Conservation (phyloP, 2,888 invertebrate species). For the Ditula angustiorana region DNA sequence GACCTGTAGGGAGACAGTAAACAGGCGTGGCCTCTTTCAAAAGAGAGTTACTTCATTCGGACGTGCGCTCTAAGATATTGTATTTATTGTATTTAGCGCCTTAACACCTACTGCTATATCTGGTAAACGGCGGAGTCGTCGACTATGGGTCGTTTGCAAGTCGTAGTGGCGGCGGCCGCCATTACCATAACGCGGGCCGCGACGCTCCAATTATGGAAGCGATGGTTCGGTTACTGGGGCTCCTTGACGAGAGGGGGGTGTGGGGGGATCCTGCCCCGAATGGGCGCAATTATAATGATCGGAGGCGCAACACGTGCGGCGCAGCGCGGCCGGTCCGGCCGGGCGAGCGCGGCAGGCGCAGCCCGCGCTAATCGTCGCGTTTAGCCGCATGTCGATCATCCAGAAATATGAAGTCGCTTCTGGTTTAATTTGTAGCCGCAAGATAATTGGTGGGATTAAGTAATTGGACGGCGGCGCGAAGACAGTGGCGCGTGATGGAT, state of each 20-base stretch:
- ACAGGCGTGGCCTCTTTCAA: too few relatives aligned
- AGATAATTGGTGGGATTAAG: slow-evolving; percentile 37
- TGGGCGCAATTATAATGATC: too few relatives aligned
- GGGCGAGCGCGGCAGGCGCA: not conserved
- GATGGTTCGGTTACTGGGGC: slow-evolving; percentile 15
- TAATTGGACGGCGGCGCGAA: slow-evolving; percentile 35
- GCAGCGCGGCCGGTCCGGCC: not conserved
- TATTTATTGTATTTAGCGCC: too few relatives aligned
- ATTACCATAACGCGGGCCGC: slow-evolving; percentile 21
- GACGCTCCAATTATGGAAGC: slow-evolving; percentile 4
- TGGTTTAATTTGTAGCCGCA: slow-evolving; percentile 15
- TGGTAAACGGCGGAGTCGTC: too few relatives aligned
- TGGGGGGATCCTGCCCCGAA: too few relatives aligned
- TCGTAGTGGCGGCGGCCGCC: not conserved
- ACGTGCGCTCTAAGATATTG: too few relatives aligned
- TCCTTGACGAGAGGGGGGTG: not conserved
- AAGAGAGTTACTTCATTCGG: too few relatives aligned
- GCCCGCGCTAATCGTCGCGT: not conserved
- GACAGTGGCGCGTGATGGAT: slow-evolving; percentile 32
- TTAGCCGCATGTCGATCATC: not conserved
- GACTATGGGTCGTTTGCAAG: not conserved
- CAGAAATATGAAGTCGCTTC: slow-evolving; percentile 2
- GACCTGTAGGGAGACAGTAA: too few relatives aligned
- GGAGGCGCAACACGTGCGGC: too few relatives aligned
- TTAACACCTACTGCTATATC: too few relatives aligned